phyloP scores from a whole-genome alignment of 2,797 vertebrate species.

The Momotus momota region DNA sequence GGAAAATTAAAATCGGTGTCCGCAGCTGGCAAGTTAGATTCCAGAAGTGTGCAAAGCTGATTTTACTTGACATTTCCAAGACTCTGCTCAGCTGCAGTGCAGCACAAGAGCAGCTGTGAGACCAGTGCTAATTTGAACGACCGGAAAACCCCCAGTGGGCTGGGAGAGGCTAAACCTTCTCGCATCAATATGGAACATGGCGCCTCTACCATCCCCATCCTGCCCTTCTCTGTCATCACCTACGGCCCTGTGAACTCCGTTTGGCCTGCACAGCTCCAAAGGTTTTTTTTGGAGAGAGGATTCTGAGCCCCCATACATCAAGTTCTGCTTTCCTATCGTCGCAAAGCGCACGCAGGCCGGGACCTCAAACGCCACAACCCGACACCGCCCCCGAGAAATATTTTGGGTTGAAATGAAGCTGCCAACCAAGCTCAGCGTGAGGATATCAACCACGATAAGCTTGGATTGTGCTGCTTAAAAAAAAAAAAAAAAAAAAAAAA shows the following conservation, averaged over 20 bases:
- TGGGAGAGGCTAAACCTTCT: background rate
- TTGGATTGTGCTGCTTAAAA: too few relatives aligned
- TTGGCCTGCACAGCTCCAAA: background rate
- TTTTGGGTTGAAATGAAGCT: background rate
- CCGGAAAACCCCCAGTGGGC: background rate
- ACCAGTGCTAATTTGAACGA: background rate
- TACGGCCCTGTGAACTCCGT: background rate
- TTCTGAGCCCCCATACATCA: background rate
- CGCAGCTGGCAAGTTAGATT: background rate
- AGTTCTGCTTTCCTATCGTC: background rate
- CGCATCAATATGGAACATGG: background rate
- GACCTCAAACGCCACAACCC: background rate
- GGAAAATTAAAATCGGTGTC: background rate
- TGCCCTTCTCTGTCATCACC: background rate
- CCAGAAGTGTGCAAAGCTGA: background rate
- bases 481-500: too few relatives aligned
- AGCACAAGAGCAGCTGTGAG: background rate
- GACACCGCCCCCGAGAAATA: background rate
- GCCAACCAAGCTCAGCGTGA: background rate
- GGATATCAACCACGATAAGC: background rate
- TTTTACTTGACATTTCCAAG: background rate
- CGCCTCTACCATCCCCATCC: background rate
- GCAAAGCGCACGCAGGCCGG: background rate
- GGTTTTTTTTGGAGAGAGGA: background rate
- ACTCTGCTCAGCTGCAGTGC: background rate